Percentiles rank a stretch among this genome's conserved stretches.
These are phyloP conservation scores for Thinocorus orbignyianus DNA, from an alignment of 2,113 vertebrate genomes.

Conservation along the genomic window DNA sequence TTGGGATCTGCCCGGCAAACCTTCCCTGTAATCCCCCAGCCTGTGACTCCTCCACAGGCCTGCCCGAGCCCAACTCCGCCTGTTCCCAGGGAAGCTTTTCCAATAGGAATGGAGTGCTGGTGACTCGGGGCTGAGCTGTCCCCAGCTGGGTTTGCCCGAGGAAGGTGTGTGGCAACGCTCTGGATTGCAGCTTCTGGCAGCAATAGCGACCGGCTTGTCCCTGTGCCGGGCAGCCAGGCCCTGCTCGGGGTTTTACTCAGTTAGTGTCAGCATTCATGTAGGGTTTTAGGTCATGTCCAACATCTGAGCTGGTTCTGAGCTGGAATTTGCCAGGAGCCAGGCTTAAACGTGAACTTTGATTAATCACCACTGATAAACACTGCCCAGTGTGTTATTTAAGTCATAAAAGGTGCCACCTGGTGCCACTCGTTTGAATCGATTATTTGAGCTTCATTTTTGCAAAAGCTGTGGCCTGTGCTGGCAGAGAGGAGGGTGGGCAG, in stretches of 20 bases:
- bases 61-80: background rate
- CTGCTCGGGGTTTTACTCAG: background rate
- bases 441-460: background rate
- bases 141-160: background rate
- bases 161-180: background rate
- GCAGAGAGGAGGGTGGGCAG: background rate
- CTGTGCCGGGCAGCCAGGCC: background rate
- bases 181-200: background rate
- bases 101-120: background rate
- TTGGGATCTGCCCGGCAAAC: background rate
- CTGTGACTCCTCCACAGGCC: background rate
- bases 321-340: background rate
- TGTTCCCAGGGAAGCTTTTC: background rate
- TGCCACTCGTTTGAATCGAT: background rate
- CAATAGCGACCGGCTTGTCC: background rate
- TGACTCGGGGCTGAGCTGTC: conserved; percentile 32
- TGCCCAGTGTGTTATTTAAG: background rate
- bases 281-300: background rate
- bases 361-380: background rate
- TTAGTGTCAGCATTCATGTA: background rate
- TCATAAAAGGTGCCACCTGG: background rate
- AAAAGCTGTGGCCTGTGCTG: background rate
- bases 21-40: background rate
- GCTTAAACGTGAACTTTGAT: background rate
- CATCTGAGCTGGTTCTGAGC: rapidly evolving